Percentiles rank a stretch among this genome's conserved stretches.
Evolutionary conservation across 64 coral and sea anemone species (phyloP).

Genomic region (Orbicella faveolata): DNA sequence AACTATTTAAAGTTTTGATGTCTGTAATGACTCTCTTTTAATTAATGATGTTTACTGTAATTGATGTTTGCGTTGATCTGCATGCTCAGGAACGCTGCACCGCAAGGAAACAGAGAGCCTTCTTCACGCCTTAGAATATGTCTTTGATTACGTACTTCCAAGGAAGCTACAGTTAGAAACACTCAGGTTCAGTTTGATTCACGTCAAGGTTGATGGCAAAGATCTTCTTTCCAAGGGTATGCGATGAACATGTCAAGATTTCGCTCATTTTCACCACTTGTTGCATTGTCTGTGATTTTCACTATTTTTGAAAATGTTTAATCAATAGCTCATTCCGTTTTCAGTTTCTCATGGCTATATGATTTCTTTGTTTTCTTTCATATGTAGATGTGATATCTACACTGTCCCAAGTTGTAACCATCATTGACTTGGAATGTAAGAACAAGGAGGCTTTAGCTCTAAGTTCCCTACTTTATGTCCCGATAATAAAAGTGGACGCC

Average conservation of each 20-base stretch:
- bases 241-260: neutral
- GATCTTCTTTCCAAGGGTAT: slow-evolving; percentile 56
- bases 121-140: slow-evolving; percentile 1
- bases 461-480: slow-evolving; percentile 28
- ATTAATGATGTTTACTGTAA: neutral
- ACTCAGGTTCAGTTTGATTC: slow-evolving; percentile 1
- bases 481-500: slow-evolving; percentile 36
- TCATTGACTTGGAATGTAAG: slow-evolving; percentile 43
- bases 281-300: no score
- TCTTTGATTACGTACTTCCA: slow-evolving; percentile 1
- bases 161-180: neutral
- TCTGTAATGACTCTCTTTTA: no score
- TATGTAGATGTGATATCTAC: slow-evolving; percentile 10
- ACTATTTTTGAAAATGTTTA: no score
- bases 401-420: slow-evolving; percentile 15
- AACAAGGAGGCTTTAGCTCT: slow-evolving; percentile 34
- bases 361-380: neutral
- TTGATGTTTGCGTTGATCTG: neutral
- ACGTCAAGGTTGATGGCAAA: slow-evolving; percentile 22
- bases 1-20: no score
- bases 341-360: no score
- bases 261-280: no score
- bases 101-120: slow-evolving; percentile 30
- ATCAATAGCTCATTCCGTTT: no score
- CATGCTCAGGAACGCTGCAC: slow-evolving; percentile 27